Evolutionary conservation across 2,797 vertebrate species (phyloP).

Genomic region (Sternotherus odoratus): DNA sequence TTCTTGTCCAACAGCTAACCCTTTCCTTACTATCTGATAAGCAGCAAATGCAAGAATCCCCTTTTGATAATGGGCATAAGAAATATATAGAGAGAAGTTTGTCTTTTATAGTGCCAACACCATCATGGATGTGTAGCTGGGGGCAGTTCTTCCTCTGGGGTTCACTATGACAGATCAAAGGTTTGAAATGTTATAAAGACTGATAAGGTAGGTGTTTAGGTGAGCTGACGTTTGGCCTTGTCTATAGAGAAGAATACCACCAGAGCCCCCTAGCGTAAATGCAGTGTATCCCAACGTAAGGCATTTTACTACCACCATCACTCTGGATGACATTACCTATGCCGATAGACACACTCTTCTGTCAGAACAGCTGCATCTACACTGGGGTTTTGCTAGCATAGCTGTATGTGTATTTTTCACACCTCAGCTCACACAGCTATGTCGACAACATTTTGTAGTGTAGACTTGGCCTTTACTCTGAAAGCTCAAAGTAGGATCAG

Average conservation of each 20-base stretch:
- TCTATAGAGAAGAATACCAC: background rate
- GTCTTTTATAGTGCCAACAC: too few species aligned
- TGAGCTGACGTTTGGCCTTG: background rate
- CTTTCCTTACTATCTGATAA: too few species aligned
- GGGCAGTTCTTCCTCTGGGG: conserved; percentile 10
- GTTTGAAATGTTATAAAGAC: conserved; percentile 34
- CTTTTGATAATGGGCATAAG: too few species aligned
- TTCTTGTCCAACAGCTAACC: too few species aligned
- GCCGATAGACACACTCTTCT: background rate
- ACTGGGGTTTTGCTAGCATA: background rate
- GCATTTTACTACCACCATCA: background rate
- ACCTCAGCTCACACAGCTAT: background rate
- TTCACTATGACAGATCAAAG: conserved; percentile 4
- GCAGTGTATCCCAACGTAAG: background rate
- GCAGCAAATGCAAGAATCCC: too few species aligned
- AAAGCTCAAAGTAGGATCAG: conserved; percentile 56
- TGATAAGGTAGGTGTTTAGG: conserved; percentile 61
- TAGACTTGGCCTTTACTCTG: background rate
- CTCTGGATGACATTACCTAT: background rate
- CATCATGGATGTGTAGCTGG: conserved; percentile 27
- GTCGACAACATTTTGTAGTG: background rate
- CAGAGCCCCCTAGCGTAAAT: background rate
- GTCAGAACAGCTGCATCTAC: background rate
- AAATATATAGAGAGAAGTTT: too few species aligned
- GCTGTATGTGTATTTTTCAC: background rate